phyloP scores from a whole-genome alignment of 2,113 vertebrate species.

The Sphyrna mokarran region DNA sequence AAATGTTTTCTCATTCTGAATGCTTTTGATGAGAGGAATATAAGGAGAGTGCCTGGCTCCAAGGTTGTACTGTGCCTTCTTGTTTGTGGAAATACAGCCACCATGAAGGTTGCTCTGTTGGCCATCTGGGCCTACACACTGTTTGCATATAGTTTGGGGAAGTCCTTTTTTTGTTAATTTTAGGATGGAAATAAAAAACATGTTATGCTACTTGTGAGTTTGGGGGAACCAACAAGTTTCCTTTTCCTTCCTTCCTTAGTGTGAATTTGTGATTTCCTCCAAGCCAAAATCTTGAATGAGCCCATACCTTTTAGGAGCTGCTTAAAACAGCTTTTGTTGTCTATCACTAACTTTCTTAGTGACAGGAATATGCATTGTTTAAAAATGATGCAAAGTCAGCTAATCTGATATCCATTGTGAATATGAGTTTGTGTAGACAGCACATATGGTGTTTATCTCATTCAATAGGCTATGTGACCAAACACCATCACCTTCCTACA shows the following conservation, averaged over 20 bases:
- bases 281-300: neutral
- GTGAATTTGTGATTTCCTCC: neutral
- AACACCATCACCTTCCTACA: neutral
- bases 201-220: neutral
- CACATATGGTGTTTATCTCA: neutral
- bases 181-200: neutral
- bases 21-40: neutral
- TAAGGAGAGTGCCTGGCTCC: neutral
- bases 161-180: neutral
- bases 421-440: neutral
- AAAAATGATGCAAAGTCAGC: neutral
- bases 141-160: neutral
- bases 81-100: neutral
- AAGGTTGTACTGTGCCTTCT: too few relatives aligned
- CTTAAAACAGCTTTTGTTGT: neutral
- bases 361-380: neutral
- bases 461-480: neutral
- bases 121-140: neutral
- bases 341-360: neutral
- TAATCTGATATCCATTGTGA: neutral
- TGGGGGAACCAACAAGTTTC: too few relatives aligned
- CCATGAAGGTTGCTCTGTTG: neutral
- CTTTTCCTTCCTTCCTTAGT: neutral
- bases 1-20: neutral
- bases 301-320: neutral